Evolutionary conservation across 2,888 invertebrate species (phyloP), one percentile per base, ranked within the genome.

Genomic region (Polymixis lichenea): DNA sequence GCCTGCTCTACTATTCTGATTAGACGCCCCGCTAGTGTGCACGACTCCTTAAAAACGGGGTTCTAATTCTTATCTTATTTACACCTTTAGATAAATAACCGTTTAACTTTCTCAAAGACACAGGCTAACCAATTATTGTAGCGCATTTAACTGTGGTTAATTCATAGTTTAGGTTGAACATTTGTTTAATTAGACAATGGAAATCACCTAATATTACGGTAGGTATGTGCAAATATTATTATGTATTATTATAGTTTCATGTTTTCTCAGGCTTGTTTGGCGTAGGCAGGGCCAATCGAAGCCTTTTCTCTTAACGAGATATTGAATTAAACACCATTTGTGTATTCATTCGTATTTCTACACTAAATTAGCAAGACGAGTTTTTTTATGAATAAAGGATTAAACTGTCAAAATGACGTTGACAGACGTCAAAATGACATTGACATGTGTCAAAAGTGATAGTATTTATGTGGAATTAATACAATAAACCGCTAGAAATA

Each of bases 351-450:
- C 3, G 17, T 53, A 32, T 22, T 43, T 8, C n/a, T 46, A 15
- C 11, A 25, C 7, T 17, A 38, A 62, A 67, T 51, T 78, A 19
- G n/a, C 8, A 15, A 25, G 5, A 11, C 11, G 0, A n/a, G 25
- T 58, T 66, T 69, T 28, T 28, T 28, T n/a, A 46, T 32, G 11
- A 58, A 22, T n/a, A 1, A 25, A 32, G 15, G 11, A 46, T 65
- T 68, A 49, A 65, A 66, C 60, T 58, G 64, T 78, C 60, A 71
- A 38, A 68, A 17, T 73, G 60, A 66, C 38, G 8, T 67, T 78
- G 75, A 77, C 43, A 77, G 22, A 70, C 53, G 75, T 86, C 78
- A 86, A 83, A 73, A 38, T 81, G 83, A 80, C 77, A 68, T 56
- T 72, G 74, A 70, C 70, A 71, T 25, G 46, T 43, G 74, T 72